Evolutionary conservation across 2,113 vertebrate species (phyloP).

Genomic region (Clarias macrocephalus): DNA sequence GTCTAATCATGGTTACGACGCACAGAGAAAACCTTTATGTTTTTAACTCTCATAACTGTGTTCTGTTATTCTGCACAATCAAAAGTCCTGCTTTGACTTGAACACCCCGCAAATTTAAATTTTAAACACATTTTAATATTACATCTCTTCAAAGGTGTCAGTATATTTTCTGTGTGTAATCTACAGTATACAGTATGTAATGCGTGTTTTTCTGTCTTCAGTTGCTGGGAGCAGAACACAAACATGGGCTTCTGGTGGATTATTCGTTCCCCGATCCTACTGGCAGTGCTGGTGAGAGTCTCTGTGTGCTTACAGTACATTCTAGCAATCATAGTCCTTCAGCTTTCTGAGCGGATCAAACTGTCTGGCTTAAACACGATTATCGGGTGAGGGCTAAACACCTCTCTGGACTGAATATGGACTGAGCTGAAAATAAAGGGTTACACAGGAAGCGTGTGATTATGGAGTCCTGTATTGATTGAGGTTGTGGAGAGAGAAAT

Average conservation of each 20-base stretch:
- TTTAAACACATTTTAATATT: no score
- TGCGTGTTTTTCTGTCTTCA: conserved; percentile 5
- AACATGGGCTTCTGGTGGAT: conserved; percentile 99
- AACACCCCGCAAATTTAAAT: no score
- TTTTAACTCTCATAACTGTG: no score
- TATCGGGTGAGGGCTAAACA: background rate
- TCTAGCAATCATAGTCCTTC: background rate
- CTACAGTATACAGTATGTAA: background rate
- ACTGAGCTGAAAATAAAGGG: background rate
- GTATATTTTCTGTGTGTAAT: background rate
- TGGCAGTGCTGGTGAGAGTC: conserved; percentile 88
- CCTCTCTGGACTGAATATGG: background rate
- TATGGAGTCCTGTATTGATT: background rate
- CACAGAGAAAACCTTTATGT: no score
- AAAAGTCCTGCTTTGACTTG: no score
- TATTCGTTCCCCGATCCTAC: conserved; percentile 84
- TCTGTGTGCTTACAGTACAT: conserved; percentile 59
- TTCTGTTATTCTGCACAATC: no score
- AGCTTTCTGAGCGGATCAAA: background rate
- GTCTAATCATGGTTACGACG: no score
- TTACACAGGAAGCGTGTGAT: background rate
- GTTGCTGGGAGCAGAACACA: conserved; percentile 89
- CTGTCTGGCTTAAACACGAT: conserved; percentile 2
- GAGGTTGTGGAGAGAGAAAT: background rate
- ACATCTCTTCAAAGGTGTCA: no score